Base-by-base conservation (phyloP, 2,888 invertebrate genomes). In the Sinopyrophorus schimmeli region DNA sequence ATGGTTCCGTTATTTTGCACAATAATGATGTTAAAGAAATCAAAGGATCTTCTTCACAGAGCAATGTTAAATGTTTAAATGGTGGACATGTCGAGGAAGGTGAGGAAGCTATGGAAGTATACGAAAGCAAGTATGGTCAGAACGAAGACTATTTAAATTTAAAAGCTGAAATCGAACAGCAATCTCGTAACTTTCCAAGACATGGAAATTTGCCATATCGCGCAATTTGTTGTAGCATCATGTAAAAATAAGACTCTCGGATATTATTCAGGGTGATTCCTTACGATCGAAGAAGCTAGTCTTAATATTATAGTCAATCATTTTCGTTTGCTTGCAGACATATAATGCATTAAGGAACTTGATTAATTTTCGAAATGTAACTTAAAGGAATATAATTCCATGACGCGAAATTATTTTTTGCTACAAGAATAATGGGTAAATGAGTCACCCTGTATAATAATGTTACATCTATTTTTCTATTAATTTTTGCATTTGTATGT, bases 81-180 rank as follows among this genome's bases (percentile, higher is more conserved):
- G 49, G 50, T 14, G n/a, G n/a, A n/a, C 20, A 39, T n/a, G 30
- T 51, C n/a, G 59, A 59, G 34, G 43, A 60, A 38, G 55, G 53
- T 12, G 67, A 69, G 38, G 70, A 70, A 10, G 65, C 60, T 1
- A 23, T 69, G 3, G 65, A 64, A 40, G 60, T 69, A 3, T 74
- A 74, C 57, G 73, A 74, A 34, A 74, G 73, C 53, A 66, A 70
- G 49, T 74, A 74, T 53, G 74, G 74, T 14, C 64, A 64, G 47
- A 72, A 70, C 44, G 69, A 70, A 32, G 72, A 74, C 50, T 73
- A 63, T 58, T 54, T 68, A 42, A 65, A 67, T 27, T 57, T 73
- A 15, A 65, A 69, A 48, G 60, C 53, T 9, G 70, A 71, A 55
- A 53, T 68, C 10, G 60, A 63, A 35, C 60, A 62, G 42, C 47